Base-by-base conservation (phyloP, 2,888 invertebrate genomes). In the Lottia scabra region DNA sequence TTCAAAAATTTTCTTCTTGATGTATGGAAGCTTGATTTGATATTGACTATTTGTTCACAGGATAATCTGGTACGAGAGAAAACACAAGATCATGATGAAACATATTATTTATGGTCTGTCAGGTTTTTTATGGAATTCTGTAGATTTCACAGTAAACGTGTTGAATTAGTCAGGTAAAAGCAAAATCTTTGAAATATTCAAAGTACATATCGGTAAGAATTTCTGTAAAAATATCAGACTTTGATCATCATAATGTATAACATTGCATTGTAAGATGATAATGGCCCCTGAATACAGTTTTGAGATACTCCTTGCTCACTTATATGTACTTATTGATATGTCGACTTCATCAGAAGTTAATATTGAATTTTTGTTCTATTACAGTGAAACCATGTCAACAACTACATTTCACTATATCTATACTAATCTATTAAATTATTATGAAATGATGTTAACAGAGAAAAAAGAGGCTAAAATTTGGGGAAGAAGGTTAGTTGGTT, bases 81-180 rank as follows among this genome's bases (percentile, higher is more conserved):
- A 62, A 93, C 93, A 0, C 94, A 94, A 87, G 93, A 93, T 70
- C 93, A 96, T 88, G 98, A 98, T 90, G 96, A 97, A 88, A 95
- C 95, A 0, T 97, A 97, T 90, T 97, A 97, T 89, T 91, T 98
- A 77, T 98, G 97, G 97, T 94, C 96, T 10, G 92, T 98, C 81
- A 93, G 94, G 86, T 98, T 98, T 91, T 98, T 98, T 90, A 97
- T 98, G 96, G 96, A 97, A 90, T 98, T 98, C 90, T 98, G 97
- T 91, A 93, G 98, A 80, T 92, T 93, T 84, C 94, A 95, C 89
- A 93, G 95, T 85, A 95, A 96, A 87, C 93, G 95, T 90, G 93
- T 97, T 79, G 95, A 96, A 89, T 92, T 95, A 83, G 94, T 98
- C 81, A 95, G 96, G 96, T 96, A 91, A 38, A 10, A 38, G 10